A percentile compares a stretch with the other conserved stretches of the same genome.
Evolutionary conservation across 2,888 invertebrate species (phyloP).

Genomic region (Margaritifera margaritifera): DNA sequence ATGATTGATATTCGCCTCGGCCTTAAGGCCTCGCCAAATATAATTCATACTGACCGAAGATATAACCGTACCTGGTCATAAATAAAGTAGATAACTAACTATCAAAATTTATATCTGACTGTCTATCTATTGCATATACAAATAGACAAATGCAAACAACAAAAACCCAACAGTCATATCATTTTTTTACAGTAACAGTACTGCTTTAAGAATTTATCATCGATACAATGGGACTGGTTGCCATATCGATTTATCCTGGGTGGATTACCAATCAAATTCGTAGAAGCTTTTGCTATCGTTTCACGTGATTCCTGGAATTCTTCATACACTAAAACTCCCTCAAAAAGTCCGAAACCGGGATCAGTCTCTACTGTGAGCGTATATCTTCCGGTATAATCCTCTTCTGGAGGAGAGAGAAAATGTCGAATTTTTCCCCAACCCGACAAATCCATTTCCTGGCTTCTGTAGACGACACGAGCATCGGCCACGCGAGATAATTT

Average conservation of each 20-base stretch:
- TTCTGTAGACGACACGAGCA: not conserved
- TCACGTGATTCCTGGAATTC: no score
- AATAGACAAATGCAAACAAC: no score
- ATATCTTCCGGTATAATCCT: constrained; percentile 64
- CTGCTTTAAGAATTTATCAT: constrained; percentile 17
- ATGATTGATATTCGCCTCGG: no score
- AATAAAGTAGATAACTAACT: no score
- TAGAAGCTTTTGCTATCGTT: constrained; percentile 60
- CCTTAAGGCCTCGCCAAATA: no score
- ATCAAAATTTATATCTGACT: no score
- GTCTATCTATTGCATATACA: no score
- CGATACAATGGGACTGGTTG: constrained; percentile 71
- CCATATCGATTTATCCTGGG: constrained; percentile 72
- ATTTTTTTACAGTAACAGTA: constrained; percentile 29
- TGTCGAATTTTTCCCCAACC: constrained; percentile 1
- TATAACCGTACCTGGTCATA: no score
- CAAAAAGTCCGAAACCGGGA: constrained; percentile 84
- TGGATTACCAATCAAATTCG: constrained; percentile 79
- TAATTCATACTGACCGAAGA: no score
- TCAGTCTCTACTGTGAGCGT: constrained; percentile 78
- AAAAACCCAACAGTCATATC: no score
- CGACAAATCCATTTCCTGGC: constrained; percentile 8
- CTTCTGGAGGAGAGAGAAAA: constrained; percentile 9
- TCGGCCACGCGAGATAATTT: no score
- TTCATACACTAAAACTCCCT: constrained; percentile 80